Conservation (phyloP, 2,888 invertebrate genomes). For the Bugulina stolonifera region DNA sequence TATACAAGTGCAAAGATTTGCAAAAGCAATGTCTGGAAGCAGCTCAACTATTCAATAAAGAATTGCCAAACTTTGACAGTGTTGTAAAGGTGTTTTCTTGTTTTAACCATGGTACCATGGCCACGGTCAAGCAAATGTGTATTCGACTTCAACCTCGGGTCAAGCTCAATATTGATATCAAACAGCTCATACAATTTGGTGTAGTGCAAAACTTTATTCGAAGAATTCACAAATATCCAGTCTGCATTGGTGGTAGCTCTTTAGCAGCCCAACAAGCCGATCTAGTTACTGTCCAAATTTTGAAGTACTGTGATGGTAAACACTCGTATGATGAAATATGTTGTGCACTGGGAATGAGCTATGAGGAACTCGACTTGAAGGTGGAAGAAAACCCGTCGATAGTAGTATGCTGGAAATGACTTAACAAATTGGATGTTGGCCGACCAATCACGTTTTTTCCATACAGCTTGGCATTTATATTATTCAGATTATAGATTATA, state of each 20-base stretch:
- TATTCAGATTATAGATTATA: no score
- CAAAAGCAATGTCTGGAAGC: constrained; percentile 69
- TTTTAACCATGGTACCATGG: constrained; percentile 17
- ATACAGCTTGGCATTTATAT: no score
- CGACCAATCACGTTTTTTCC: no score
- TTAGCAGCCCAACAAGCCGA: constrained; percentile 31
- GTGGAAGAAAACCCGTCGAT: constrained; percentile 40
- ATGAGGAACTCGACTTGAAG: constrained; percentile 38
- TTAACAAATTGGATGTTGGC: no score
- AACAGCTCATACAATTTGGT: constrained; percentile 78
- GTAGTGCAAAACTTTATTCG: constrained; percentile 77
- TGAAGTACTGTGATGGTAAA: constrained; percentile 67
- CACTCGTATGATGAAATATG: constrained; percentile 85
- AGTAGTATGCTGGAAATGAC: constrained; percentile 41
- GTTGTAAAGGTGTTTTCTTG: constrained; percentile 7
- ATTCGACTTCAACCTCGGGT: neutral
- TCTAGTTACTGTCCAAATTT: constrained; percentile 34
- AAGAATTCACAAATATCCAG: constrained; percentile 65
- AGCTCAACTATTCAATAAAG: constrained; percentile 65
- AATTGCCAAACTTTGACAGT: neutral
- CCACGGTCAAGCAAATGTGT: neutral
- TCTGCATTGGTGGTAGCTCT: constrained; percentile 36
- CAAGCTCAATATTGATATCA: neutral
- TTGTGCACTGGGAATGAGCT: constrained; percentile 62
- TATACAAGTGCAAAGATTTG: constrained; percentile 63